Base-by-base conservation (phyloP, 2,888 invertebrate genomes). In the Melieria crassipennis region DNA sequence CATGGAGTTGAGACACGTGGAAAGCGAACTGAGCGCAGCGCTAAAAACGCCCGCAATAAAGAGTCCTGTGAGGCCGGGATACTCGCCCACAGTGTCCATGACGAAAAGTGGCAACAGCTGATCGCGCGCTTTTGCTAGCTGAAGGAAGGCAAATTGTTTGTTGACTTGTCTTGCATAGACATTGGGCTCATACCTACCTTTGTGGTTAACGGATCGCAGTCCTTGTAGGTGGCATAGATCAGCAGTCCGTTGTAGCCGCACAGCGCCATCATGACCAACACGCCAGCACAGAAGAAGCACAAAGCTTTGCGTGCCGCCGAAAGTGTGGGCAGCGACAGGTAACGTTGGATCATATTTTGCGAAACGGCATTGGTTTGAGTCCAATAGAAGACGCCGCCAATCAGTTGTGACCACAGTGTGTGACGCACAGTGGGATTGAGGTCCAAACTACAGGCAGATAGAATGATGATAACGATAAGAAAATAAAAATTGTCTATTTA, bases 11-110 rank as follows among this genome's bases (percentile, higher is more conserved):
- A 94, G 85, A 72, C 93, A 93, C 13, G 93, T 93, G 30, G 93
- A 93, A 42, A 94, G 86, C 0, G 94, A 93, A 82, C 93, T 93
- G 6, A 97, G 87, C 9, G 96, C 94, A 16, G 96, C 96, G 87
- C 95, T 95, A 80, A 96, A 96, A 2, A 97, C 92, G 48, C 96
- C 95, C 46, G 96, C 94, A 0, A 96, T 92, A 82, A 96, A 96
- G 46, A 97, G 87, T 5, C 97, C 97, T 0, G 95, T 92, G 78
- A 97, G 87, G 3, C 96, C 96, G 0, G 93, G 93, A 84, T 91
- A 88, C 57, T 91, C 89, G 0, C 92, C 91, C 50, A 96, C 84
- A 9, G 92, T 90, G 78, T 96, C 93, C 93, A 96, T 95, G 5
- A 96, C 95, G 71, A 95, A 89, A n/a, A 95, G 86, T 0, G 96